Base-by-base conservation (phyloP, 1,140 invertebrate genomes). In the Whitmania pigra region DNA sequence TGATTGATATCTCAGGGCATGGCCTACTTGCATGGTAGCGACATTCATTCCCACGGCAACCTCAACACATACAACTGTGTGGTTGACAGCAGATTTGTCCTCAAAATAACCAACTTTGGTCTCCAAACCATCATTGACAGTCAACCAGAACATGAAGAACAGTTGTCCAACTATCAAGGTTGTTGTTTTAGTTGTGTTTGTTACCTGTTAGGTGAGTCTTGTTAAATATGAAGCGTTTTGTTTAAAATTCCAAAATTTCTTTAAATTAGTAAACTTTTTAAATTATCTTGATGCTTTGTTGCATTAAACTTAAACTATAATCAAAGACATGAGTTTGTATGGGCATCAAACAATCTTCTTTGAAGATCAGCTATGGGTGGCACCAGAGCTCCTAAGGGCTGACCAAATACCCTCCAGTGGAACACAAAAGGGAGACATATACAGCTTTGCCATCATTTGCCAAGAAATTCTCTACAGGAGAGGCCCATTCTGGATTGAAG, bases 21-120 rank as follows among this genome's bases (percentile, higher is more conserved):
- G 91, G 83, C 86, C 71, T 97, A 93, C 80, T 84, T 97, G 0
- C 94, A 98, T 79, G 86, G 86, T 36, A 91, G 89, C 36, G 89
- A 91, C 77, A 88, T 97, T 13, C 91, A 88, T 77, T 89, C 87
- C 20, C 94, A 97, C 78, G 94, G 94, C 0, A 89, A 89, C 77
- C 83, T 98, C 20, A 96, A 93, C 78, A 96, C 94, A 0, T 91
- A 90, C 43, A 97, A 97, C 79, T 97, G 94, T 80, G 89, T 97
- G 0, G 93, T 98, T 0, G 93, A 97, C 78, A 92, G 90, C 13
- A 86, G 93, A 40, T 97, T 97, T 78, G 92, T 94, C 0, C 83
- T 97, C 0, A 97, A 97, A 85, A 90, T 98, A 53, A 89, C 93
- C 0, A 93, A 97, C 80, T 98, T 67, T 71, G 76, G 57, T 55